Conservation (phyloP, 1,140 invertebrate genomes). For the Arion vulgaris region DNA sequence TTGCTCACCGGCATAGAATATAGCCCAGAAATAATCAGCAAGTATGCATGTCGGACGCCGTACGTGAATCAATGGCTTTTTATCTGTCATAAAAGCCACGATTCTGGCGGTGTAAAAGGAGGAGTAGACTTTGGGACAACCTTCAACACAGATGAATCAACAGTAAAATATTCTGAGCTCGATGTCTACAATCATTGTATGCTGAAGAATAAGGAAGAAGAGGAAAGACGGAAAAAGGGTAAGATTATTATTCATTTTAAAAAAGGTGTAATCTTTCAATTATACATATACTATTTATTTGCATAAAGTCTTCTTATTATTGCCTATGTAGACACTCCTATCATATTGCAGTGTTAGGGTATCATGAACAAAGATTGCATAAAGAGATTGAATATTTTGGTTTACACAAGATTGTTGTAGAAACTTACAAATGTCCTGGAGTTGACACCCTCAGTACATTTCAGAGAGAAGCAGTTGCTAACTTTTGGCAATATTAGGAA, state of each 20-base stretch:
- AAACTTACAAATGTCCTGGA: too few relatives aligned
- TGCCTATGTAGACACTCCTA: not conserved
- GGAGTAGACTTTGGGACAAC: not conserved
- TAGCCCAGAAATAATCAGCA: not conserved
- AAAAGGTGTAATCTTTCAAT: not conserved
- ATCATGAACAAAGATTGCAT: not conserved
- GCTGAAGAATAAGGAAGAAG: conserved; percentile 21
- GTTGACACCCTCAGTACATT: too few relatives aligned
- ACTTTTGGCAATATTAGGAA: too few relatives aligned
- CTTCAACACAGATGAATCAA: not conserved
- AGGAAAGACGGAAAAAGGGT: conserved; percentile 10
- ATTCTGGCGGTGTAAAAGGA: not conserved
- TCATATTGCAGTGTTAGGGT: not conserved
- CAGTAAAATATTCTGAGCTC: conserved; percentile 2
- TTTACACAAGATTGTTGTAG: too few relatives aligned
- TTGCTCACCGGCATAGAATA: not conserved
- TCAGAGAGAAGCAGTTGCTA: too few relatives aligned
- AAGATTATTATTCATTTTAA: not conserved
- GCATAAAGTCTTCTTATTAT: not conserved
- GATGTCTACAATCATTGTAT: conserved; percentile 20
- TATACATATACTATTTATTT: not conserved
- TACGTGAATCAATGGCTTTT: not conserved
- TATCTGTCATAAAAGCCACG: not conserved
- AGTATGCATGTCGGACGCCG: not conserved
- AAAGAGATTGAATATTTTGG: not conserved